Evolutionary conservation across 2,797 vertebrate genomes (phyloP).

Genomic region (Typhlichthys eigenmanni): DNA sequence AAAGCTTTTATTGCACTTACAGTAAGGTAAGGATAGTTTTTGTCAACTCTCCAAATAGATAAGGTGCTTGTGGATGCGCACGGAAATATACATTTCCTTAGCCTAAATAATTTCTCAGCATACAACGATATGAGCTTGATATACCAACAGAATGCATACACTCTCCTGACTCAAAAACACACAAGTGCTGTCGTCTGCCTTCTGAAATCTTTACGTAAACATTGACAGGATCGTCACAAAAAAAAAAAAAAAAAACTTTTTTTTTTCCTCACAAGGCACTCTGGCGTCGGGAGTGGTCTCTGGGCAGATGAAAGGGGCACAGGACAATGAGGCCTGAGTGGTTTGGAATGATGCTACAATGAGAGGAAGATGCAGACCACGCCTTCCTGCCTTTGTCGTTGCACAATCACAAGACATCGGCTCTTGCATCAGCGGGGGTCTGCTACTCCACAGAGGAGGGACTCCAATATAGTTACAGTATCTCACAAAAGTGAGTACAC

Average conservation of each 20-base stretch:
- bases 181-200: conserved; percentile 24
- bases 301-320: conserved; percentile 70
- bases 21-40: too few relatives aligned
- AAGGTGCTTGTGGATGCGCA: too few relatives aligned
- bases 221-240: conserved; percentile 33
- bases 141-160: conserved; percentile 1
- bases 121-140: too few relatives aligned
- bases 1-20: too few relatives aligned
- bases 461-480: too few relatives aligned
- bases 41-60: too few relatives aligned
- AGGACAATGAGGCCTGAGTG: conserved; percentile 71
- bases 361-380: conserved; percentile 74
- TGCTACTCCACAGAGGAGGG: too few relatives aligned
- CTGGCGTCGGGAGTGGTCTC: conserved; percentile 53
- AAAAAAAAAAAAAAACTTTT: neutral
- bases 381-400: conserved; percentile 67
- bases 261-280: conserved; percentile 54
- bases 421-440: neutral
- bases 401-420: conserved; percentile 13
- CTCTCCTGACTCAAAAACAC: conserved; percentile 15
- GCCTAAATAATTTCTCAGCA: too few relatives aligned
- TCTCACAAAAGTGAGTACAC: too few relatives aligned
- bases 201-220: conserved; percentile 32
- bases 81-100: too few relatives aligned
- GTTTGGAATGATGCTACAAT: conserved; percentile 74